These are phyloP conservation scores for Triplophysa yarkandensis DNA, from an alignment of 2,797 vertebrate genomes.

Conservation along the genomic window DNA sequence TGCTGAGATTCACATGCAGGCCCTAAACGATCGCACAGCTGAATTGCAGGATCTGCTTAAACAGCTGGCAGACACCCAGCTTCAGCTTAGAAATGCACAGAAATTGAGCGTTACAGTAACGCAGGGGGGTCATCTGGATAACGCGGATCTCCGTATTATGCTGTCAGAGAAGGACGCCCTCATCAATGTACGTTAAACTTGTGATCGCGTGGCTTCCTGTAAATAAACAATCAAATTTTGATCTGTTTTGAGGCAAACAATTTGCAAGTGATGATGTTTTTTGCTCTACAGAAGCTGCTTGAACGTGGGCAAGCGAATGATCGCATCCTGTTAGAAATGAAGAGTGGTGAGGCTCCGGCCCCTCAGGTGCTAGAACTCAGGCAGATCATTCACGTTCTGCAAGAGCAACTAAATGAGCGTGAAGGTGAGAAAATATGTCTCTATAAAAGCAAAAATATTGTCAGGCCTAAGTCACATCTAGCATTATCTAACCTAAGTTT, in stretches of 20 bases:
- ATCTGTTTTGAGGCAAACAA: not conserved
- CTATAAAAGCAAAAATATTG: too few species aligned
- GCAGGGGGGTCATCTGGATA: slow-evolving; percentile 72
- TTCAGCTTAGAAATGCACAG: slow-evolving; percentile 67
- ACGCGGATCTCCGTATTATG: slow-evolving; percentile 66
- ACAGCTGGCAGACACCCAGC: slow-evolving; percentile 72
- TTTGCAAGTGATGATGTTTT: not conserved
- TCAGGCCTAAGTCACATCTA: too few species aligned
- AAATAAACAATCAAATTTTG: too few species aligned
- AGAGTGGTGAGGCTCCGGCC: slow-evolving; percentile 57
- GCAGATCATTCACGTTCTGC: slow-evolving; percentile 78
- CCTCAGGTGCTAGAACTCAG: slow-evolving; percentile 74
- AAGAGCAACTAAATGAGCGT: slow-evolving; percentile 72
- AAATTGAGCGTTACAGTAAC: slow-evolving; percentile 64
- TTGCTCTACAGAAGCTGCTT: slow-evolving; percentile 73
- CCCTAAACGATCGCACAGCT: slow-evolving; percentile 70
- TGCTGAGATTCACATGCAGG: slow-evolving; percentile 73
- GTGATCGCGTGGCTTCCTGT: not conserved
- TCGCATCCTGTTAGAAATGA: slow-evolving; percentile 65
- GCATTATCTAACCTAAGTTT: not conserved
- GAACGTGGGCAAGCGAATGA: slow-evolving; percentile 74
- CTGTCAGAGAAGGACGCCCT: slow-evolving; percentile 77
- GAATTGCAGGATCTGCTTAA: slow-evolving; percentile 76
- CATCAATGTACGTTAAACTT: slow-evolving; percentile 71
- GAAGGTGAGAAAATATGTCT: slow-evolving; percentile 67